These are phyloP conservation scores for Chaetorhynchus papuensis DNA, from an alignment of 2,113 vertebrate species.

Conservation along the genomic window DNA sequence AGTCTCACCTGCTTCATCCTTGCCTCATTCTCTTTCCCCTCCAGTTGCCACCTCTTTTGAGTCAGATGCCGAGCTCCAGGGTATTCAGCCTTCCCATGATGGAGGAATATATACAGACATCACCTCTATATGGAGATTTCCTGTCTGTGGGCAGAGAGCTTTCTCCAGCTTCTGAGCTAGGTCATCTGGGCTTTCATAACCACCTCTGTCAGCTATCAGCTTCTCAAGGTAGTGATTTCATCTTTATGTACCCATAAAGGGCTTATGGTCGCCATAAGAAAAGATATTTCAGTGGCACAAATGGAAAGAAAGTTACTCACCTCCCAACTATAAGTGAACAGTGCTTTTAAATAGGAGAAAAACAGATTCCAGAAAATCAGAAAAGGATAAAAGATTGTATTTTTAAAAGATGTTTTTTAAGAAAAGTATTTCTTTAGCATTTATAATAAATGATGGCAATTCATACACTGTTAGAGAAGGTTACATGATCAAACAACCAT, in stretches of 20 bases:
- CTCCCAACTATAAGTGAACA: neutral
- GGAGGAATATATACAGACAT: neutral
- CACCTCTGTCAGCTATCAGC: neutral
- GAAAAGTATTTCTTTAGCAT: neutral
- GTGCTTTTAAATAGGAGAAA: neutral
- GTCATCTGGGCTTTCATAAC: neutral
- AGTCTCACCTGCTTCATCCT: neutral
- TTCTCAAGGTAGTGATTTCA: neutral
- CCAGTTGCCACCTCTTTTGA: neutral
- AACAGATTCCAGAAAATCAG: neutral
- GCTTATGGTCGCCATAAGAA: neutral
- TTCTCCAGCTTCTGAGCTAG: neutral
- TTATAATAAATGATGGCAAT: neutral
- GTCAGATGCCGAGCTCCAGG: neutral
- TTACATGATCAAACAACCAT: neutral
- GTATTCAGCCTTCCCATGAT: neutral
- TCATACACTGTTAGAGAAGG: neutral
- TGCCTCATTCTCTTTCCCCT: neutral
- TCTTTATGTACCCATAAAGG: neutral
- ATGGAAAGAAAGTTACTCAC: neutral
- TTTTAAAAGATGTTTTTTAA: neutral
- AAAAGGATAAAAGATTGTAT: neutral
- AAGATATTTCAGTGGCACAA: neutral
- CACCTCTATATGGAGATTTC: neutral
- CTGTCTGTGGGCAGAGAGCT: neutral